A percentile compares a stretch with the other conserved stretches of the same genome.
phyloP scores from a whole-genome alignment of 2,113 vertebrate species.

The Ornithorhynchus anatinus region DNA sequence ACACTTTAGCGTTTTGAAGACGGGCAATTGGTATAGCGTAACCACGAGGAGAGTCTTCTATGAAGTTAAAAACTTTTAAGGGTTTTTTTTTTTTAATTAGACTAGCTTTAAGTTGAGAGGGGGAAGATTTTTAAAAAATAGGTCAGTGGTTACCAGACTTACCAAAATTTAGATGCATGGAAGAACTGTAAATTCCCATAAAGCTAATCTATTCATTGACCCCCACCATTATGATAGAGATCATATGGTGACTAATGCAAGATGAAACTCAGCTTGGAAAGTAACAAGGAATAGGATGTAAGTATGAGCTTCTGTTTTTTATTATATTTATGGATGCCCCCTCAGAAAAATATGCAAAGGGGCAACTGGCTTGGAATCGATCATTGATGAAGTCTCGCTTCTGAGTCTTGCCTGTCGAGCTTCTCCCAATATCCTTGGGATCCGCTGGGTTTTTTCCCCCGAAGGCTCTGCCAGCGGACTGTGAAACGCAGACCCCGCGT shows the following conservation, averaged over 20 bases:
- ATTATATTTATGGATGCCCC: conserved; percentile 98
- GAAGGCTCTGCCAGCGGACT: conserved; percentile 49
- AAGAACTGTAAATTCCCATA: conserved; percentile 99
- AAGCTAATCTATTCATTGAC: conserved; percentile 99
- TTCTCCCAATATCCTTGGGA: conserved; percentile 66
- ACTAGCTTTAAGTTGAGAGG: conserved; percentile 74
- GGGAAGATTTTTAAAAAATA: conserved; percentile 76
- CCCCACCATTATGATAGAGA: conserved; percentile 99
- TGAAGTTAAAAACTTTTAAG: conserved; percentile 67
- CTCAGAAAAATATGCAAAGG: conserved; percentile 97
- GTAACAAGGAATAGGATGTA: conserved; percentile 99
- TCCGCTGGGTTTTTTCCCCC: conserved; percentile 60
- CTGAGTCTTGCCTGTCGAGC: conserved; percentile 69
- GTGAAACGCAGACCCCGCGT: conserved; percentile 65
- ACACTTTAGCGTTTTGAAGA: conserved; percentile 72
- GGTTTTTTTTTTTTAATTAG: conserved; percentile 73
- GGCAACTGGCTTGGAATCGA: conserved; percentile 90
- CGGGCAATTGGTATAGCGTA: conserved; percentile 70
- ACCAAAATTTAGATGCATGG: conserved; percentile 99
- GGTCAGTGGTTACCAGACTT: conserved; percentile 82
- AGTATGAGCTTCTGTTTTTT: conserved; percentile 99
- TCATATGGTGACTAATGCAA: conserved; percentile 99
- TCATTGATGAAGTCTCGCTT: conserved; percentile 70
- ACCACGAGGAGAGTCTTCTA: conserved; percentile 65
- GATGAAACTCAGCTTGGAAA: conserved; percentile 99